A percentile compares a stretch with the other conserved stretches of the same genome.
phyloP scores from a whole-genome alignment of 2,113 vertebrate species.

The Elephas maximus region DNA sequence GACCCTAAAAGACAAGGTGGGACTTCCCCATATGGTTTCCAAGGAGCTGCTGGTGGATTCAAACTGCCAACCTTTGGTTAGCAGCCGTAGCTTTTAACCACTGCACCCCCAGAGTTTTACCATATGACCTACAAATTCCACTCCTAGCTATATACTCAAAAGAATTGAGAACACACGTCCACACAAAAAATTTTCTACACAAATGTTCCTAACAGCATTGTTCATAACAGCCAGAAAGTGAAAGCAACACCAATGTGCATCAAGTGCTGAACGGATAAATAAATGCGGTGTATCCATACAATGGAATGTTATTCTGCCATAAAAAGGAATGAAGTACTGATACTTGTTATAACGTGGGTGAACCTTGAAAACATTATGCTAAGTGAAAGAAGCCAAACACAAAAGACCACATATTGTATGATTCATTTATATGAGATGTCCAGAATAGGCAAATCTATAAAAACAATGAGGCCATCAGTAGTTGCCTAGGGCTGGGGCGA shows the following conservation, averaged over 20 bases:
- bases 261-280: neutral
- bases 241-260: neutral
- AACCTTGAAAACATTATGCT: neutral
- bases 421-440: neutral
- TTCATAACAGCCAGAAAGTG: neutral
- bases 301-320: neutral
- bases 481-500: neutral
- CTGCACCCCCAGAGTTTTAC: neutral
- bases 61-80: too few species aligned
- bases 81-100: too few species aligned
- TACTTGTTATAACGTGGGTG: neutral
- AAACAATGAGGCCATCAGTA: neutral
- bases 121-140: neutral
- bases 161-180: neutral
- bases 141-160: too few species aligned
- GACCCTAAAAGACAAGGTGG: too few species aligned
- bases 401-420: neutral
- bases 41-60: too few species aligned
- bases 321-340: neutral
- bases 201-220: neutral
- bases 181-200: neutral
- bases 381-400: constrained; percentile 1
- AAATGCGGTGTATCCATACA: neutral
- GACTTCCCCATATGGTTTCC: too few species aligned
- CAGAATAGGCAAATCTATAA: neutral